Evolutionary conservation across 2,888 invertebrate species (phyloP).

Genomic region (Eledone cirrhosa): DNA sequence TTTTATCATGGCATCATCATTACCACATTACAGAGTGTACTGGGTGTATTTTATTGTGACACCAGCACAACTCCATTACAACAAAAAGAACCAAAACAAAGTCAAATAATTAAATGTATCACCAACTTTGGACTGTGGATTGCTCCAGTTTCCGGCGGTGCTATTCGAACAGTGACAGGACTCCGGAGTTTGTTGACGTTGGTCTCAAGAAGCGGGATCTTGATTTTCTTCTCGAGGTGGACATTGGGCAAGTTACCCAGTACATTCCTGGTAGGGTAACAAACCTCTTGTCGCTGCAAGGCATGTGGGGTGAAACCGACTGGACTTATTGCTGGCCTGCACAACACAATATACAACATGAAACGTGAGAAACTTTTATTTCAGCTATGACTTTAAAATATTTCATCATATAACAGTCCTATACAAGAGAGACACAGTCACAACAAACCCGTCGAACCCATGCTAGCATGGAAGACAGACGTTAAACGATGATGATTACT

Average conservation of each 20-base stretch:
- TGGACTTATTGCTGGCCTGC: slow-evolving; percentile 18
- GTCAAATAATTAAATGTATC: not conserved
- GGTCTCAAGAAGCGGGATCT: slow-evolving; percentile 40
- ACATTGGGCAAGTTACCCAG: slow-evolving; percentile 47
- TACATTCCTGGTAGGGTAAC: slow-evolving; percentile 33
- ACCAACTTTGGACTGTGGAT: slow-evolving; percentile 44
- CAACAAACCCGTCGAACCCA: too few species aligned
- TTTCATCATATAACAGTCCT: too few species aligned
- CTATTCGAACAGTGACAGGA: slow-evolving; percentile 54
- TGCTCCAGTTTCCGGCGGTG: slow-evolving; percentile 47
- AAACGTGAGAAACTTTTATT: too few species aligned
- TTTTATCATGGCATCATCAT: too few species aligned
- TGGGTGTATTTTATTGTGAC: too few species aligned
- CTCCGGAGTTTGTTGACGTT: slow-evolving; percentile 44
- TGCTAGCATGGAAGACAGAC: too few species aligned
- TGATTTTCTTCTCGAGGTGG: slow-evolving; percentile 39
- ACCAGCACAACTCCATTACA: too few species aligned
- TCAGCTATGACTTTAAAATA: too few species aligned
- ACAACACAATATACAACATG: not conserved
- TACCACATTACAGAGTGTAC: too few species aligned
- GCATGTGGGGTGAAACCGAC: slow-evolving; percentile 16
- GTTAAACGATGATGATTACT: too few species aligned
- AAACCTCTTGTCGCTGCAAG: not conserved
- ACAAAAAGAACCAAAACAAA: not conserved
- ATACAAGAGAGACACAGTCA: too few species aligned